Conservation (phyloP, 2,888 invertebrate species). For the Sarcophaga subvicina region DNA sequence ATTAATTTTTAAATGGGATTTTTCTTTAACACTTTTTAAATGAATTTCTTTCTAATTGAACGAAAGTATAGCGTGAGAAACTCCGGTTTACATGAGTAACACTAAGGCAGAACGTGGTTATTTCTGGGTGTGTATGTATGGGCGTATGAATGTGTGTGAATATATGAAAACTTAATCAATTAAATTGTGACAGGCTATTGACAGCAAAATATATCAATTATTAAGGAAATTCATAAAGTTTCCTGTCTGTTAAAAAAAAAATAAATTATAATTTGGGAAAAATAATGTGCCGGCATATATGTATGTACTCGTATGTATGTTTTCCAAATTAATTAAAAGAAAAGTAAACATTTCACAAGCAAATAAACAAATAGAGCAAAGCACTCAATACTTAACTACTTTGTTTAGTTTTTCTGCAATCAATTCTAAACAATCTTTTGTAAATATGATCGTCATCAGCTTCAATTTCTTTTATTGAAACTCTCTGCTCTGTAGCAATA, state of each 20-base stretch:
- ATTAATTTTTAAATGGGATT: too few species aligned
- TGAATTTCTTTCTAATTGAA: neutral
- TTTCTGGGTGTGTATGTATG: too few species aligned
- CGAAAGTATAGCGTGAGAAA: slow-evolving; percentile 29
- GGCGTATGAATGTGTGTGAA: neutral
- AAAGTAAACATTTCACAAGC: slow-evolving; percentile 25
- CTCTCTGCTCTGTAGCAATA: slow-evolving; percentile 1
- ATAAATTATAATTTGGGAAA: neutral
- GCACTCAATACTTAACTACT: neutral
- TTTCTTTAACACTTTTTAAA: neutral
- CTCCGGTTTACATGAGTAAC: slow-evolving; percentile 15
- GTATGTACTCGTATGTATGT: neutral
- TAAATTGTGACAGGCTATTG: neutral
- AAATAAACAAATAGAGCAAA: slow-evolving; percentile 40
- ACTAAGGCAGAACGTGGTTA: slow-evolving; percentile 15
- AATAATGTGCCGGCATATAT: neutral
- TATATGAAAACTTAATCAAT: slow-evolving; percentile 1
- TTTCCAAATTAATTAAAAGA: slow-evolving; percentile 48
- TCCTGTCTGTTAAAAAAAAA: neutral
- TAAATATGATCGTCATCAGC: slow-evolving; percentile 25
- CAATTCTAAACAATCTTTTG: neutral
- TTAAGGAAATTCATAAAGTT: neutral
- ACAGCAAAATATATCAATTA: neutral
- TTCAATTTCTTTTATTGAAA: slow-evolving; percentile 38
- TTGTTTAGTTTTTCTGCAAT: neutral